Evolutionary conservation across 2,888 invertebrate species (phyloP).

Genomic region (Aricia artaxerxes): DNA sequence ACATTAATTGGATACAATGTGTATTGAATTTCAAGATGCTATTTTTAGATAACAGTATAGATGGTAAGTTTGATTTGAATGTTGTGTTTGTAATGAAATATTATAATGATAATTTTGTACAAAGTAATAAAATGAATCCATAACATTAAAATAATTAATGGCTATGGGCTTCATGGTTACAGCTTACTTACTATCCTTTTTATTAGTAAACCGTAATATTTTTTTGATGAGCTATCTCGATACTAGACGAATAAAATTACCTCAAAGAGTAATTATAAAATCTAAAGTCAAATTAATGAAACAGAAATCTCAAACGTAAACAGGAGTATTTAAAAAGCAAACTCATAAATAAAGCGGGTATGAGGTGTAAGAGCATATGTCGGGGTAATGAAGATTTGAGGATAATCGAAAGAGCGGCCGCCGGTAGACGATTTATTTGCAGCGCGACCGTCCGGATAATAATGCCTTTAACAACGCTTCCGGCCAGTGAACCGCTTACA

Average conservation of each 20-base stretch:
- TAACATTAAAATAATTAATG: too few relatives aligned
- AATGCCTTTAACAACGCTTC: conserved; percentile 74
- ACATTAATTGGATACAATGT: neutral
- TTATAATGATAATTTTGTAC: too few relatives aligned
- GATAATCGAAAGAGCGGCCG: conserved; percentile 78
- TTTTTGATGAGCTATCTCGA: too few relatives aligned
- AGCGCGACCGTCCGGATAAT: conserved; percentile 77
- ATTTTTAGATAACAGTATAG: neutral
- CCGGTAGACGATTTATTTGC: conserved; percentile 78
- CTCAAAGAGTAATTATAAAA: too few relatives aligned
- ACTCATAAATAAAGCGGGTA: conserved; percentile 38
- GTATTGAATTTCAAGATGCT: neutral
- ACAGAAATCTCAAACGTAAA: neutral
- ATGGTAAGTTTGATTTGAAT: neutral
- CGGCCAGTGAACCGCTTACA: conserved; percentile 51
- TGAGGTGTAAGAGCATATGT: conserved; percentile 61
- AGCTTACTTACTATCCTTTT: too few relatives aligned
- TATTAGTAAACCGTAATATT: too few relatives aligned
- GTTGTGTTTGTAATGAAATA: neutral
- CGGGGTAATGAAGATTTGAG: conserved; percentile 80
- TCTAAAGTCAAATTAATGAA: neutral
- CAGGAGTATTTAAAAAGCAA: conserved; percentile 39
- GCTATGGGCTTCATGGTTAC: too few relatives aligned
- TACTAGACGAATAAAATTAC: too few relatives aligned
- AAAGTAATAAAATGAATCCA: too few relatives aligned